Evolutionary conservation across 2,888 invertebrate genomes (phyloP).

Genomic region (Agriopis marginaria): DNA sequence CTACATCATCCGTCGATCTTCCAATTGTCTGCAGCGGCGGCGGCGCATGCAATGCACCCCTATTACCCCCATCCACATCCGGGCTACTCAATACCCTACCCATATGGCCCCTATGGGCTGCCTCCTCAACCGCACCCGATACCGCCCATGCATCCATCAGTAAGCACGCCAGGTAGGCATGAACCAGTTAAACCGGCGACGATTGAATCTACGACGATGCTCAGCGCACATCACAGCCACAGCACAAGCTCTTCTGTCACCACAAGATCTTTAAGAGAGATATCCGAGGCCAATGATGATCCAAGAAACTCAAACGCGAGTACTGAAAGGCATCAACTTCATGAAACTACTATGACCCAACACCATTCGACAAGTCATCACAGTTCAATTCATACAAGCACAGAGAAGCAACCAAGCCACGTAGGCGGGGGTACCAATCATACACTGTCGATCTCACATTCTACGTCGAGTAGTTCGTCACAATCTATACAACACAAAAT

Average conservation of each 20-base stretch:
- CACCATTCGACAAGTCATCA: slow-evolving; percentile 89
- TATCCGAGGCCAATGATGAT: slow-evolving; percentile 83
- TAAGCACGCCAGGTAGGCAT: slow-evolving; percentile 78
- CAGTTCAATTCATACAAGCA: slow-evolving; percentile 88
- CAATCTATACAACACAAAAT: slow-evolving; percentile 88
- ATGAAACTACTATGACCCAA: slow-evolving; percentile 89
- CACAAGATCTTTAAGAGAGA: slow-evolving; percentile 88
- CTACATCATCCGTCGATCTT: slow-evolving; percentile 87
- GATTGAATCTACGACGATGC: slow-evolving; percentile 89
- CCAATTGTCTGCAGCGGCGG: slow-evolving; percentile 87
- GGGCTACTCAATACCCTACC: slow-evolving; percentile 89
- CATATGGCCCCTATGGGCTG: slow-evolving; percentile 89
- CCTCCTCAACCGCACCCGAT: slow-evolving; percentile 91
- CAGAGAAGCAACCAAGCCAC: slow-evolving; percentile 86
- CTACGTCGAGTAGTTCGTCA: slow-evolving; percentile 89
- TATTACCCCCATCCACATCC: slow-evolving; percentile 90
- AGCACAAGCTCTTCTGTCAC: slow-evolving; percentile 91
- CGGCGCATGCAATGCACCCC: slow-evolving; percentile 89
- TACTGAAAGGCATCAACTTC: slow-evolving; percentile 87
- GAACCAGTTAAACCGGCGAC: slow-evolving; percentile 82
- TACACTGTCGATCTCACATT: slow-evolving; percentile 89
- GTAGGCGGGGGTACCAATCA: slow-evolving; percentile 84
- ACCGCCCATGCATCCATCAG: slow-evolving; percentile 87
- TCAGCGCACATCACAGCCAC: slow-evolving; percentile 90
- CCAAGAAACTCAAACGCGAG: slow-evolving; percentile 79